Evolutionary conservation across 2,888 invertebrate genomes (phyloP).

Genomic region (Antitype chi): DNA sequence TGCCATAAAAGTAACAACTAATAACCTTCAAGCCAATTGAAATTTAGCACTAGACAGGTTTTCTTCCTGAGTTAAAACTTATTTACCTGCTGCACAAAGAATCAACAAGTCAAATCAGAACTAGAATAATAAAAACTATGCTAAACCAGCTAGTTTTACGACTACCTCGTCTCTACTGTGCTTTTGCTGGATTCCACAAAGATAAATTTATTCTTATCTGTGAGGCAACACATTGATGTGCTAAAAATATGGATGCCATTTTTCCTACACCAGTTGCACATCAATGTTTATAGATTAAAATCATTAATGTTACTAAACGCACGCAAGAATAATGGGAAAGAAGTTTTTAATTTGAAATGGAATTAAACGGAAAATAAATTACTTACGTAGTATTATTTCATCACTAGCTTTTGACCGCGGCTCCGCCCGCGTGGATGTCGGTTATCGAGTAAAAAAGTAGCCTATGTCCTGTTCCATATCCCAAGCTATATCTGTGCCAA

Average conservation of each 20-base stretch:
- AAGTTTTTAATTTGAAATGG: background rate
- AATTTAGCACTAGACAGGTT: background rate
- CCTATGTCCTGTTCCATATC: too few relatives aligned
- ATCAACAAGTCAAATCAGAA: slow-evolving; percentile 71
- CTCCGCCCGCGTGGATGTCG: too few relatives aligned
- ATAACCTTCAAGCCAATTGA: background rate
- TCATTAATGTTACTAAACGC: too few relatives aligned
- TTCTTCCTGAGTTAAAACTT: slow-evolving; percentile 12
- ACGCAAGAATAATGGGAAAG: background rate
- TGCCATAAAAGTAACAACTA: background rate
- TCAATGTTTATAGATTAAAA: background rate
- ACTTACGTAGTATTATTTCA: background rate
- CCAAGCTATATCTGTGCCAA: too few relatives aligned
- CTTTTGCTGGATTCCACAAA: slow-evolving; percentile 53
- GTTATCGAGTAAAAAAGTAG: too few relatives aligned
- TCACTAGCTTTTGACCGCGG: too few relatives aligned
- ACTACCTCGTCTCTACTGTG: slow-evolving; percentile 45
- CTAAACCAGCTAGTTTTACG: slow-evolving; percentile 61
- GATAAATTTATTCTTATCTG: slow-evolving; percentile 56
- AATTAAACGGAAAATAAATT: background rate
- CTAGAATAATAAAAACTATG: slow-evolving; percentile 65
- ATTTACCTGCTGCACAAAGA: slow-evolving; percentile 56
- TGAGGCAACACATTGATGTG: slow-evolving; percentile 39
- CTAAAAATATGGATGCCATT: slow-evolving; percentile 5
- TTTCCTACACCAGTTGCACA: too few relatives aligned